Evolutionary conservation across 2,888 invertebrate species (phyloP).

Genomic region (Ephialtes manifestator): DNA sequence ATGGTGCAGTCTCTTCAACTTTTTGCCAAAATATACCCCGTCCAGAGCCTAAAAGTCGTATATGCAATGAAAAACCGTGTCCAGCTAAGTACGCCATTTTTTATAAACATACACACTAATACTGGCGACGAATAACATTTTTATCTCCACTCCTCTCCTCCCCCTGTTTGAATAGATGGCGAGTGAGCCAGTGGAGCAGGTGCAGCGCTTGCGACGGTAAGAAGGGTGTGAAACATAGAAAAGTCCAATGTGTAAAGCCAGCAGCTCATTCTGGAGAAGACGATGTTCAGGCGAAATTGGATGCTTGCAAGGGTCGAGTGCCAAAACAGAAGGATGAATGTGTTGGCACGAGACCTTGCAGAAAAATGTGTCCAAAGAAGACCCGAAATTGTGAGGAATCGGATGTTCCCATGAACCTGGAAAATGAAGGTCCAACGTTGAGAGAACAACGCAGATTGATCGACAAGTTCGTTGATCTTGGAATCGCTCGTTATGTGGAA

Average conservation of each 20-base stretch:
- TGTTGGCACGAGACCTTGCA: slow-evolving; percentile 76
- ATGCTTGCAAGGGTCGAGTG: slow-evolving; percentile 77
- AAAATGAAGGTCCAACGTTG: slow-evolving; percentile 42
- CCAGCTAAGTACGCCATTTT: slow-evolving; percentile 84
- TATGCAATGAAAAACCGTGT: slow-evolving; percentile 86
- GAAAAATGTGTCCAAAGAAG: slow-evolving; percentile 73
- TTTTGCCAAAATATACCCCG: slow-evolving; percentile 85
- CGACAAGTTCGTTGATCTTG: slow-evolving; percentile 76
- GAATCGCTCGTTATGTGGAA: slow-evolving; percentile 73
- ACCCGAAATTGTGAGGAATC: slow-evolving; percentile 58
- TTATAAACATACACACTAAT: neutral
- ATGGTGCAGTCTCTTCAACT: slow-evolving; percentile 87
- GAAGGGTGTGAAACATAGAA: slow-evolving; percentile 85
- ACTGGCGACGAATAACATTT: neutral
- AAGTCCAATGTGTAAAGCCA: slow-evolving; percentile 87
- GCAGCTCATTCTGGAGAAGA: slow-evolving; percentile 85
- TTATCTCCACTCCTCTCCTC: neutral
- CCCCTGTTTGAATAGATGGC: slow-evolving; percentile 87
- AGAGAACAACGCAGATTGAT: slow-evolving; percentile 68
- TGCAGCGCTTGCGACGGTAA: slow-evolving; percentile 88
- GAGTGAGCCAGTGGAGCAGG: slow-evolving; percentile 89
- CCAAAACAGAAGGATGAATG: slow-evolving; percentile 78
- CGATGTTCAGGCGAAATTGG: slow-evolving; percentile 82
- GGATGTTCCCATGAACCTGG: neutral
- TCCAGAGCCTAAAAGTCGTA: slow-evolving; percentile 84